These are phyloP conservation scores for Andrena camellia DNA, from an alignment of 2,888 invertebrate genomes.

Conservation along the genomic window DNA sequence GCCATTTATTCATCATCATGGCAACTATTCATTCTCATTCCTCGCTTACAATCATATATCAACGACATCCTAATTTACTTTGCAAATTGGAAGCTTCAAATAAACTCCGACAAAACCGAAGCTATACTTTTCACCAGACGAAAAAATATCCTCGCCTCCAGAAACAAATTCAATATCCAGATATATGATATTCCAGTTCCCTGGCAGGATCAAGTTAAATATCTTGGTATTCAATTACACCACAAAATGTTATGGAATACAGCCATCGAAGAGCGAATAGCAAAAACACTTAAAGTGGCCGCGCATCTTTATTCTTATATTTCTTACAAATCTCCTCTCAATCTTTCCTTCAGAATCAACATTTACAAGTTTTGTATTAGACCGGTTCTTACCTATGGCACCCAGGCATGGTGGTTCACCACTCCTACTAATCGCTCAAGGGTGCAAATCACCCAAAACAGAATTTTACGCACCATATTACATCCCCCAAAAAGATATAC, in stretches of 20 bases:
- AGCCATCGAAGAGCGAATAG: background rate
- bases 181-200: background rate
- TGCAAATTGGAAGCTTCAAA: too few species aligned
- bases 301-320: background rate
- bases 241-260: too few species aligned
- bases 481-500: background rate
- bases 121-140: background rate
- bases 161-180: too few species aligned
- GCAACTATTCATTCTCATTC: too few species aligned
- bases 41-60: too few species aligned
- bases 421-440: background rate
- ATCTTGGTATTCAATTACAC: background rate
- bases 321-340: background rate
- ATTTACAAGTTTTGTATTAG: background rate
- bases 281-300: background rate
- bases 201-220: background rate
- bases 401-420: background rate
- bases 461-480: background rate
- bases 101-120: background rate
- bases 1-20: too few species aligned
- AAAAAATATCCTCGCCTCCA: too few species aligned
- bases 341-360: background rate
- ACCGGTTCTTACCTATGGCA: background rate
- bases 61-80: too few species aligned
- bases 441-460: background rate